These are phyloP conservation scores for Conops quadrifasciatus DNA, from an alignment of 2,888 invertebrate genomes.

Conservation along the genomic window DNA sequence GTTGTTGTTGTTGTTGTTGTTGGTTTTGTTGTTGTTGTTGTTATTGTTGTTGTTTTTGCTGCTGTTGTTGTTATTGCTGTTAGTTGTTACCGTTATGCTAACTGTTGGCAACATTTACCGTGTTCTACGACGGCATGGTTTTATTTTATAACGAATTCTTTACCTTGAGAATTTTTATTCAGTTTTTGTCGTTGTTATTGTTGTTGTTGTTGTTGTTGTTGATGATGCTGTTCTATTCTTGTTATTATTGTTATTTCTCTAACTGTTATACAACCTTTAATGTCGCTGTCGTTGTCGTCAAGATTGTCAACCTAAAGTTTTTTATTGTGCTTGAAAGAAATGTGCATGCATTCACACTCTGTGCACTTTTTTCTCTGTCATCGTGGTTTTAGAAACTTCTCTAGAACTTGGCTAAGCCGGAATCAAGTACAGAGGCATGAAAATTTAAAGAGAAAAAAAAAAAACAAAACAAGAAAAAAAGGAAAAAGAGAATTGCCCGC, in stretches of 20 bases:
- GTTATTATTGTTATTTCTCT: slow-evolving; percentile 27
- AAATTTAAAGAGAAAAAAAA: not conserved
- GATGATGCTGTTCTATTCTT: slow-evolving; percentile 4
- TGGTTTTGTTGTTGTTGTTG: slow-evolving; percentile 23
- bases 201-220: slow-evolving; percentile 26
- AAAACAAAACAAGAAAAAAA: not conserved
- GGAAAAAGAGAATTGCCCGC: not conserved
- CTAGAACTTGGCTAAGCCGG: not conserved
- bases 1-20: slow-evolving; percentile 48
- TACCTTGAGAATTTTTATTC: slow-evolving; percentile 3
- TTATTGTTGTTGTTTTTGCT: slow-evolving; percentile 35
- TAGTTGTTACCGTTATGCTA: not conserved
- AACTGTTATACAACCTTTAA: slow-evolving; percentile 32
- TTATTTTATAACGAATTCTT: not conserved
- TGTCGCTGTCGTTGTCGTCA: slow-evolving; percentile 33
- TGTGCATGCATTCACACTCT: too few species aligned
- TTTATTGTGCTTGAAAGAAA: too few species aligned
- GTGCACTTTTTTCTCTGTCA: not conserved
- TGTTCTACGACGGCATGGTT: not conserved
- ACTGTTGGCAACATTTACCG: not conserved
- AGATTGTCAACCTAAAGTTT: not conserved
- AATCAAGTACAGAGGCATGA: not conserved
- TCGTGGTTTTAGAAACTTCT: not conserved
- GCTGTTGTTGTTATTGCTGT: not conserved
- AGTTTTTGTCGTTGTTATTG: slow-evolving; percentile 17